Conservation (phyloP, 2,797 vertebrate genomes). For the Sparus aurata region DNA sequence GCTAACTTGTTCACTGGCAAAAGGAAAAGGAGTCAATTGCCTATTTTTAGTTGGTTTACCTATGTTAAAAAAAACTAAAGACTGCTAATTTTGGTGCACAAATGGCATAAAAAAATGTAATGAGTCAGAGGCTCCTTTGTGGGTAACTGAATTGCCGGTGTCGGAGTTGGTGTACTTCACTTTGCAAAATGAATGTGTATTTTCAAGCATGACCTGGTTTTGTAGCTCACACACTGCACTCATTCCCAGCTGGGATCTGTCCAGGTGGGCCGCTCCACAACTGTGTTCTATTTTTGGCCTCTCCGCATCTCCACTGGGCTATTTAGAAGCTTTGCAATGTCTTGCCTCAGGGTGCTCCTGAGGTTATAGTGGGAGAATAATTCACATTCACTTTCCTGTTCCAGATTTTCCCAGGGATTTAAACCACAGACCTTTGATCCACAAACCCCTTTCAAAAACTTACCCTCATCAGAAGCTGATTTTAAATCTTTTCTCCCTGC, state of each 20-base stretch:
- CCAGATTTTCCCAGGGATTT: constrained; percentile 3
- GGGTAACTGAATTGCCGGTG: not conserved
- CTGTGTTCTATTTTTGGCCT: not conserved
- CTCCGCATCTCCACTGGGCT: constrained; percentile 10
- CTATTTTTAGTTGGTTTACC: no score
- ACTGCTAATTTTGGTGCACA: no score
- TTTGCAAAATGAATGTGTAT: constrained; percentile 14
- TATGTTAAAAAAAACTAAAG: no score
- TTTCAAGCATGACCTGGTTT: constrained; percentile 39
- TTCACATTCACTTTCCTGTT: not conserved
- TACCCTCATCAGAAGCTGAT: not conserved
- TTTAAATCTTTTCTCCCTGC: not conserved
- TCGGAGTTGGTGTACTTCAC: not conserved
- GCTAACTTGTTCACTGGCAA: no score
- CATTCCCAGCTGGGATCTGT: constrained; percentile 6
- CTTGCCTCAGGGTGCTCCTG: not conserved
- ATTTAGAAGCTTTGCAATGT: constrained; percentile 10
- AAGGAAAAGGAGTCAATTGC: no score
- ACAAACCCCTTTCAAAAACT: not conserved
- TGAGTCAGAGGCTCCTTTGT: not conserved
- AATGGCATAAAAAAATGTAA: not conserved
- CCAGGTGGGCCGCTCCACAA: constrained; percentile 24
- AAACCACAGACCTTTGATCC: not conserved
- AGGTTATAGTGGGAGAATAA: not conserved
- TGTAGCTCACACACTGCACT: constrained; percentile 18